Base-by-base conservation (phyloP, 2,113 vertebrate genomes). In the Peucedramus taeniatus region DNA sequence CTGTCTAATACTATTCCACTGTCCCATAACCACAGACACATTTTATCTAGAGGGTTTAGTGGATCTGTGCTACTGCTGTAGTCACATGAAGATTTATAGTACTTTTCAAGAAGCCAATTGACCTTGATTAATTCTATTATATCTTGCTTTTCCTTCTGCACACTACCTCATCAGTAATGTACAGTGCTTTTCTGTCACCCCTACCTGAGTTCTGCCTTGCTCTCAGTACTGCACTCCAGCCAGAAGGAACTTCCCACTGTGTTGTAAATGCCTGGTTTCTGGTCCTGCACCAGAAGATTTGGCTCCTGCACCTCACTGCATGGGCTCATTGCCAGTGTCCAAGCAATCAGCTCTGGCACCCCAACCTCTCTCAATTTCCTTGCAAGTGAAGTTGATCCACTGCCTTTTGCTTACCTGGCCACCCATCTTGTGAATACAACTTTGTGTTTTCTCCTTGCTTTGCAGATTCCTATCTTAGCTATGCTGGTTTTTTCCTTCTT, bases 391-490 rank as follows among this genome's bases (percentile, higher is more conserved):
- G 70, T 40, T 82, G 21, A 89, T 91, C 53, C 45, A 35, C 42
- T 35, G 51, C 85, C 64, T 94, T 81, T 83, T 81, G 64, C 72
- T 91, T 88, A 47, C 68, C 86, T 87, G 69, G 72, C 51, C 70
- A 74, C 85, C 70, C 53, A 37, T 88, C 44, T 53, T 60, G 78
- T 79, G 84, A 79, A 57, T 68, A 64, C 9, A 70, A 65, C 42
- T 56, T 76, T 11, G 44, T n/a, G 39, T 81, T 94, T 94, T 84
- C 76, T 81, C 61, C 72, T 92, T 87, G 47, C 89, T 90, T 80
- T 90, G 89, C 80, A 81, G 93, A 94, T 94, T 92, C 16, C 60
- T 89, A 69, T 88, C 94, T 94, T 5, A 4, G 33, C 21, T 89
- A 5, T 45, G 39, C 17, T 93, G 76, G 0, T 40, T 81, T 86